Base-by-base conservation (phyloP, 2,113 vertebrate species). In the Sinosuthora webbiana region DNA sequence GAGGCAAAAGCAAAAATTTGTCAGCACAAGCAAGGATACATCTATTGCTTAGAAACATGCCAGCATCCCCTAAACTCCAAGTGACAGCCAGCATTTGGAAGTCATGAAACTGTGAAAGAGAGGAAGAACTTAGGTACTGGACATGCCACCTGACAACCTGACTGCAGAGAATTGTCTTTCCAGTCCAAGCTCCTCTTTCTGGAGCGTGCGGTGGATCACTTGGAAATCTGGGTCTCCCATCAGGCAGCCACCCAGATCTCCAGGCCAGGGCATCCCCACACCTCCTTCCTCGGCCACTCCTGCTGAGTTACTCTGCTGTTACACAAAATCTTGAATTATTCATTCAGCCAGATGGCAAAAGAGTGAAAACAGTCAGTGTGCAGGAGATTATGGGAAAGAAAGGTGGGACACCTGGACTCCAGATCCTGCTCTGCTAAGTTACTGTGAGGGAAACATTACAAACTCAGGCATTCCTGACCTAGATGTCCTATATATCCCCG, bases 291-390 rank as follows among this genome's bases (percentile, higher is more conserved):
- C 0, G 0, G 55, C 45, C 63, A 7, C 67, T 79, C 59, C 74
- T 68, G 85, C 78, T 2, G 31, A 94, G 82, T 57, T 82, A 28
- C 41, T 90, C 84, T 44, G 82, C 45, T 0, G 0, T 85, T 74
- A 78, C 56, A 68, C 60, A 82, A 79, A 85, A 64, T 8, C 57
- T 52, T 93, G 79, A 90, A 85, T 94, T 90, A 90, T 88, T 96
- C 70, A 90, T 91, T 73, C 45, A 69, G 49, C 63, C 90, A 96
- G 95, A 95, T 69, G 90, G 92, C 78, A 57, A 81, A 35, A 71
- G 60, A 71, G 64, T 55, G 62, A 25, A 63, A 88, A 44, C 64
- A 68, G 31, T 39, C 28, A 22, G 31, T 65, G 37, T 77, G 37
- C 45, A 37, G 53, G 53, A 89, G 25, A 65, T 5, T 44, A 57